Evolutionary conservation across 2,797 vertebrate species (phyloP), one percentile per base, ranked within the genome.

Genomic region (Heterohyrax brucei): DNA sequence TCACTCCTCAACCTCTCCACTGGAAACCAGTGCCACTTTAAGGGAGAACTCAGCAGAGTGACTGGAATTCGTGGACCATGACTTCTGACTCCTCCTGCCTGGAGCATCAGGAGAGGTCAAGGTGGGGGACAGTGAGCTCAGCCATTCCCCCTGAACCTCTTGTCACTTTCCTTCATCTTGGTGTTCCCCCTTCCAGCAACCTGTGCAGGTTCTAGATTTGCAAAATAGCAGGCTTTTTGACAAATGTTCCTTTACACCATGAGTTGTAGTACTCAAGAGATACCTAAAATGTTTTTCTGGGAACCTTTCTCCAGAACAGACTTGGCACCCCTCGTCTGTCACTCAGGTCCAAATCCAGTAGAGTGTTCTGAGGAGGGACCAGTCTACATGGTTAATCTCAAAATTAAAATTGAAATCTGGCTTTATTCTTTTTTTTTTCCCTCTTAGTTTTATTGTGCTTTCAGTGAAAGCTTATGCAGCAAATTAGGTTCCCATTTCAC

Each of bases 101-200:
- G 64, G n/a, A 62, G 16, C 9, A 39, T 46, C 10, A 6, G 30
- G 44, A 30, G 46, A 53, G 28, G 64, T 12, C 10, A 12, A n/a
- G n/a, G 68, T 33, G 18, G 14, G 28, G 30, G 39, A 21, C 46
- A 28, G 24, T 16, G 18, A 10, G 8, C 53, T 59, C 76, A 10
- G 26, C 62, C 75, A 61, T 8, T 14, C 10, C 2, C 0, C 84
- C 73, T 53, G 0, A 6, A 39, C 56, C 4, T 19, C 66, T 62
- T 46, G 13, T 44, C 78, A 30, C 75, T 62, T 10, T 66, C 78
- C 64, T 96, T 85, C 90, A 92, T 88, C 66, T 82, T 48, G 62
- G 94, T 95, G 92, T 94, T 87, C 24, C 56, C 62, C 70, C 10
- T 80, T 76, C 73, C 30, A 91, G 86, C 91, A 62, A 72, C 59